phyloP scores from a whole-genome alignment of 2,113 vertebrate species.

The Galbula dea region DNA sequence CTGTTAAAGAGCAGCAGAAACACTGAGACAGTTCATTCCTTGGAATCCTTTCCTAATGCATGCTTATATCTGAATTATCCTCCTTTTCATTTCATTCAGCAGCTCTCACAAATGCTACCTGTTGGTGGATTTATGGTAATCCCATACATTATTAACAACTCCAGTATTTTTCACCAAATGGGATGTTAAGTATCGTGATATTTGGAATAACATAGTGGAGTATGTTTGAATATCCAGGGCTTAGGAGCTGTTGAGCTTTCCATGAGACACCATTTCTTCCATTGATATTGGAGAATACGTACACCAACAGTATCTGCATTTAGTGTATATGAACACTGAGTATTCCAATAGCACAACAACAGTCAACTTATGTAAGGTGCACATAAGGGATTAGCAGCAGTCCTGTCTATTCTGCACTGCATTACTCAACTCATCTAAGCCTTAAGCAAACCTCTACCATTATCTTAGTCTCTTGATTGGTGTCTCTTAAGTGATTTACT shows the following conservation, averaged over 20 bases:
- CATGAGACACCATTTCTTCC: neutral
- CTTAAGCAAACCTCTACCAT: neutral
- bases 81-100: slow-evolving; percentile 5
- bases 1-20: neutral
- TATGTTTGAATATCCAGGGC: neutral
- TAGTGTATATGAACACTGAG: neutral
- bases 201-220: neutral
- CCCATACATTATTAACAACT: neutral
- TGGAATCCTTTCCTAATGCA: slow-evolving; percentile 22
- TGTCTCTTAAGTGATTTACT: neutral
- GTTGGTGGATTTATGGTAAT: slow-evolving; percentile 48
- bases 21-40: neutral
- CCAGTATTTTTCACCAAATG: neutral
- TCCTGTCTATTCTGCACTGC: neutral
- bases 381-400: neutral
- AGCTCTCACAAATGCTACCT: slow-evolving; percentile 12
- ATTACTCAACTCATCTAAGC: neutral
- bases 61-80: slow-evolving; percentile 29
- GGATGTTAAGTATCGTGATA: neutral
- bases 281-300: neutral
- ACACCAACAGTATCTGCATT: neutral
- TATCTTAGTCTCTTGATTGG: neutral
- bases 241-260: neutral
- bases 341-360: neutral
- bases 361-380: neutral